Evolutionary conservation across 2,888 invertebrate species (phyloP).

Genomic region (Drosophila pegasa): DNA sequence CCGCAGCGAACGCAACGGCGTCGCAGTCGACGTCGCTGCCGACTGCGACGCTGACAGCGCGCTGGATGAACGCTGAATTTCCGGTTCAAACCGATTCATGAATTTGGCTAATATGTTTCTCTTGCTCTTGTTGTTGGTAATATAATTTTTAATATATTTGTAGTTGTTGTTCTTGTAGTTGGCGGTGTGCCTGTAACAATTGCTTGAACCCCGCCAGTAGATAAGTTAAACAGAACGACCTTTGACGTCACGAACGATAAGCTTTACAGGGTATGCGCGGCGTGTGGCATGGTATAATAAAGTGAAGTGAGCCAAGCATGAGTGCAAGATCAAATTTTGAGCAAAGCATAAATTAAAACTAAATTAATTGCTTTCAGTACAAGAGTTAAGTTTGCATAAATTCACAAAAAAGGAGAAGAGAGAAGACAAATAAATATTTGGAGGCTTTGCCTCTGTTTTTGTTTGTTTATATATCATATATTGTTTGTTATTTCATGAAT

Average conservation of each 20-base stretch:
- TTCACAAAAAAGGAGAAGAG: neutral
- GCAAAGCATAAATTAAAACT: neutral
- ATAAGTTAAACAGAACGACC: constrained; percentile 30
- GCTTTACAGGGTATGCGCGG: constrained; percentile 2
- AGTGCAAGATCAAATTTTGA: neutral
- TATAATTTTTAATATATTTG: neutral
- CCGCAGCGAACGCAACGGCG: neutral
- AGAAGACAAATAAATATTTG: neutral
- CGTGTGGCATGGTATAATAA: neutral
- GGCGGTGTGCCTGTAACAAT: constrained; percentile 23
- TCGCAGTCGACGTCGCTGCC: neutral
- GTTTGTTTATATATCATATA: neutral
- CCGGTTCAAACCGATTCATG: constrained; percentile 63
- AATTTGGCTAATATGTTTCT: constrained; percentile 26
- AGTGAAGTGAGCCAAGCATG: neutral
- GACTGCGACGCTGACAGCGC: constrained; percentile 9
- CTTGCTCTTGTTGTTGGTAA: neutral
- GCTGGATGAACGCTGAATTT: too few relatives aligned
- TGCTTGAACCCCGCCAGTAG: constrained; percentile 25
- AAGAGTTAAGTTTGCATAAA: neutral
- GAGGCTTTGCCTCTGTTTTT: neutral
- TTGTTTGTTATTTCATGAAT: neutral
- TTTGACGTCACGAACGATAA: constrained; percentile 50
- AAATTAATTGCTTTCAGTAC: neutral
- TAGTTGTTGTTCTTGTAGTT: constrained; percentile 9